Evolutionary conservation across 2,888 invertebrate genomes (phyloP).

Genomic region (Toxonevra muliebris): DNA sequence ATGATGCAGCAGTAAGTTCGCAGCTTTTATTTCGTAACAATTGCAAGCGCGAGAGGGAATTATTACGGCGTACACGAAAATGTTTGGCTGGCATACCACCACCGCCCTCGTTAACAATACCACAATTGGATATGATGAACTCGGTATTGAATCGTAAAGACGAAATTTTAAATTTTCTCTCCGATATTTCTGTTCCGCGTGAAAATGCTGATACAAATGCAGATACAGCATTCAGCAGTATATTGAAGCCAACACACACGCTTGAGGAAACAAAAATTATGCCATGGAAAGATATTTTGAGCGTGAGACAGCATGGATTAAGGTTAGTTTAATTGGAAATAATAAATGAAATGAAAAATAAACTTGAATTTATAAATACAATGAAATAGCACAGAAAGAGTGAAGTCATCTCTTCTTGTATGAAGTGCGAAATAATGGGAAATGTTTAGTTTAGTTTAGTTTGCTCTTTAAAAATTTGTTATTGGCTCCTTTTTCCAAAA

Average conservation of each 20-base stretch:
- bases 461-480: too few species aligned
- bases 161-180: constrained; percentile 61
- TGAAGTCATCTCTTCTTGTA: too few species aligned
- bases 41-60: constrained; percentile 55
- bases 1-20: background rate
- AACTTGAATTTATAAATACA: too few species aligned
- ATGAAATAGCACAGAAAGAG: too few species aligned
- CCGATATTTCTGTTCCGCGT: background rate
- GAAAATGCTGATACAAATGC: background rate
- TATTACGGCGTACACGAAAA: constrained; percentile 66
- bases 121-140: constrained; percentile 73
- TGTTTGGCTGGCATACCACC: constrained; percentile 76
- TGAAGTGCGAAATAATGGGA: too few species aligned
- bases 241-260: constrained; percentile 57
- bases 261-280: constrained; percentile 53
- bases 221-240: constrained; percentile 29
- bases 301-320: constrained; percentile 75
- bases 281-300: constrained; percentile 72
- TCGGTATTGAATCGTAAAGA: constrained; percentile 71
- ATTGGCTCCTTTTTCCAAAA: too few species aligned
- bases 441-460: too few species aligned
- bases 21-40: constrained; percentile 50
- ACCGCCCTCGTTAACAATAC: constrained; percentile 77
- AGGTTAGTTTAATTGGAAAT: constrained; percentile 68
- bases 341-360: background rate